Evolutionary conservation across 2,797 vertebrate species (phyloP).

Genomic region (Syncerus caffer): DNA sequence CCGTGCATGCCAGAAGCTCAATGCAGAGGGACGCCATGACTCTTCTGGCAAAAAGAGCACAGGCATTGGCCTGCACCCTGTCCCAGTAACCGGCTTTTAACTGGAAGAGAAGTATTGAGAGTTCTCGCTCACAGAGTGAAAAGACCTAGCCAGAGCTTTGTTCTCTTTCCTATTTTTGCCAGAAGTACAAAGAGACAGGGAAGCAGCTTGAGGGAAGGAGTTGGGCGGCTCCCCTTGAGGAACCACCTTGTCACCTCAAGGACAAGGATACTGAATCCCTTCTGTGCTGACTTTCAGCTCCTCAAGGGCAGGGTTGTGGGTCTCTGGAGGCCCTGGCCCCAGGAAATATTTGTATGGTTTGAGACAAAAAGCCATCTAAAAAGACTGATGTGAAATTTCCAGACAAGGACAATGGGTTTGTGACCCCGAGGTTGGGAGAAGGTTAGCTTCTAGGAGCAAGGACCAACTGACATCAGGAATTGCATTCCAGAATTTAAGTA

Average conservation of each 20-base stretch:
- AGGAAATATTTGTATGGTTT: neutral
- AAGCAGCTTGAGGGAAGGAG: neutral
- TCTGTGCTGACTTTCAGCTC: neutral
- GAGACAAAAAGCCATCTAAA: neutral
- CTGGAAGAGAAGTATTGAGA: neutral
- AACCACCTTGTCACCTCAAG: neutral
- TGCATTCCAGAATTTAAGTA: neutral
- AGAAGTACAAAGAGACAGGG: neutral
- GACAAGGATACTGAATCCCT: neutral
- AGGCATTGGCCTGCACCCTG: neutral
- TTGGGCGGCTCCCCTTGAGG: neutral
- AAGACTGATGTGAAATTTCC: neutral
- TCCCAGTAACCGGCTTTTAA: neutral
- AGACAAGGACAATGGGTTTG: neutral
- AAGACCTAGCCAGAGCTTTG: neutral
- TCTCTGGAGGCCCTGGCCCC: neutral
- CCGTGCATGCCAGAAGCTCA: neutral
- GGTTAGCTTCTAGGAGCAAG: neutral
- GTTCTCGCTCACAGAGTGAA: neutral
- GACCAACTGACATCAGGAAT: neutral
- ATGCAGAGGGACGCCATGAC: slow-evolving; percentile 1
- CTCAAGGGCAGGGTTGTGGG: neutral
- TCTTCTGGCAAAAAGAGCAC: neutral
- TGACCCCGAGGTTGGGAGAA: neutral
- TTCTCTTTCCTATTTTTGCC: neutral